phyloP scores from a whole-genome alignment of 1,140 invertebrate species.

The Drosophila leontia region DNA sequence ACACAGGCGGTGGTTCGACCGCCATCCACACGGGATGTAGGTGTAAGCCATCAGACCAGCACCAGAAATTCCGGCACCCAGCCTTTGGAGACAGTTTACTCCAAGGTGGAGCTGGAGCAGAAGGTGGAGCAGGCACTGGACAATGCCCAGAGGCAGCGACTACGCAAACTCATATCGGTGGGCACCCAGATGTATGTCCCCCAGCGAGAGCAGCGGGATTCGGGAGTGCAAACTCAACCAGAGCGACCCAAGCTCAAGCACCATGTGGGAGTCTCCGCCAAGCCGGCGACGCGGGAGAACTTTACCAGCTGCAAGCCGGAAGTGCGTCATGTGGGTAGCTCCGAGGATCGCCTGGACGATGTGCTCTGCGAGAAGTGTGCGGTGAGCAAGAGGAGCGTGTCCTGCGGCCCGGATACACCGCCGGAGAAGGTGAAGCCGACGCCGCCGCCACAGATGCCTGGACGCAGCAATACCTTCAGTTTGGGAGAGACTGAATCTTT shows the following conservation, averaged over 20 bases:
- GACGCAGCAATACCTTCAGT: constrained; percentile 80
- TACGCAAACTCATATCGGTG: constrained; percentile 67
- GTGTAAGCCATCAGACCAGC: constrained; percentile 42
- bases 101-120: constrained; percentile 63
- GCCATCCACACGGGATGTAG: constrained; percentile 66
- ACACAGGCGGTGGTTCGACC: constrained; percentile 86
- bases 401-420: constrained; percentile 82
- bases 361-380: constrained; percentile 86
- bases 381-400: constrained; percentile 83
- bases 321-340: constrained; percentile 85
- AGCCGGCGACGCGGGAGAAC: constrained; percentile 75
- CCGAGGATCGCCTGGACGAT: constrained; percentile 85
- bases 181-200: constrained; percentile 80
- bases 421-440: constrained; percentile 49
- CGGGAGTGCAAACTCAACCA: constrained; percentile 68
- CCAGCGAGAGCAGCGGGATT: constrained; percentile 65
- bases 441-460: constrained; percentile 50
- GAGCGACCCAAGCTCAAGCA: constrained; percentile 66
- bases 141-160: constrained; percentile 77
- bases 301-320: constrained; percentile 83
- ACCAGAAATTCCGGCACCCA: constrained; percentile 61
- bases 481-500: constrained; percentile 70
- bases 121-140: constrained; percentile 54
- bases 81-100: constrained; percentile 58
- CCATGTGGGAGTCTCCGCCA: constrained; percentile 54